Percentiles rank a stretch among this genome's conserved stretches.
phyloP scores from a whole-genome alignment of 2,797 vertebrate genomes.

The Busarellus nigricollis region DNA sequence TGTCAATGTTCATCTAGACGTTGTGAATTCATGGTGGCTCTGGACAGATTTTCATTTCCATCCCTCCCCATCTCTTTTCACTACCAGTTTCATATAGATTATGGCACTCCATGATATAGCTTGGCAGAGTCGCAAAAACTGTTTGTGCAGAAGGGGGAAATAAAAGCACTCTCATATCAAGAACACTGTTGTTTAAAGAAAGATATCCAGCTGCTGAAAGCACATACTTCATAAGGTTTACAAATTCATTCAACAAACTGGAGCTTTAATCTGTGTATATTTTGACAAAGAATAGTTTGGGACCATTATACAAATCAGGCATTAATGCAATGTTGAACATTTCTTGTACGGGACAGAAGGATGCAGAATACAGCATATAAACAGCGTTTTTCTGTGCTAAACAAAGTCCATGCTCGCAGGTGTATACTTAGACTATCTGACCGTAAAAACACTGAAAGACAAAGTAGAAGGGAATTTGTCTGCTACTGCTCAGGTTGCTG shows the following conservation, averaged over 20 bases:
- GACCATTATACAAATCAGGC: background rate
- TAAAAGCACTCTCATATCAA: background rate
- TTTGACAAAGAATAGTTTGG: slow-evolving; percentile 10
- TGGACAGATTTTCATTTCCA: background rate
- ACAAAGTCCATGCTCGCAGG: background rate
- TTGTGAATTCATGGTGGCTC: background rate
- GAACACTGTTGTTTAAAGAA: background rate
- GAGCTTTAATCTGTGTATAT: slow-evolving; percentile 17
- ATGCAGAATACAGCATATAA: background rate
- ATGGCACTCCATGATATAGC: background rate
- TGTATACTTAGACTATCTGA: background rate
- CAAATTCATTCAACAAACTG: background rate
- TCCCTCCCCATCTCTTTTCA: background rate
- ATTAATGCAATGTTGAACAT: background rate
- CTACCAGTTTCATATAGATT: background rate
- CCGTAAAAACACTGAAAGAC: background rate
- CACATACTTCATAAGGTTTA: background rate
- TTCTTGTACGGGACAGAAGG: background rate
- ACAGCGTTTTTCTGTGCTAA: background rate
- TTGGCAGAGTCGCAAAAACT: background rate
- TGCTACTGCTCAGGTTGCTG: background rate
- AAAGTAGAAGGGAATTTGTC: background rate
- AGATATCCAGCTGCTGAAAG: slow-evolving; percentile 40
- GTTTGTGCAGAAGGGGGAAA: background rate
- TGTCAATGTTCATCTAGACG: background rate